Conservation (phyloP, 2,888 invertebrate genomes). For the Itoplectis maculator region DNA sequence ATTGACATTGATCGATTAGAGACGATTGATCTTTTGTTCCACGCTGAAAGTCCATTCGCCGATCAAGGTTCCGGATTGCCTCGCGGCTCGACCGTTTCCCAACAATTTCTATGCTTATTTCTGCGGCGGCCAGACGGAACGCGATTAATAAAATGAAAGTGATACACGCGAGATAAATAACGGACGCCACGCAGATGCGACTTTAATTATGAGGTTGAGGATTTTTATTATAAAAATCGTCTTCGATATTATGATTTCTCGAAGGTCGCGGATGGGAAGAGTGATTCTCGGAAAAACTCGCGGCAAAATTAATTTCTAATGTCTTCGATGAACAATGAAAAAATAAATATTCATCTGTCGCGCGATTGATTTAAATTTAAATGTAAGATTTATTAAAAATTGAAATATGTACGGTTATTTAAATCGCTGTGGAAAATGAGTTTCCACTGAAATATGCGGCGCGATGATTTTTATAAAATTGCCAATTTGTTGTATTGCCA, state of each 20-base stretch:
- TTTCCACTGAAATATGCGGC: too few species aligned
- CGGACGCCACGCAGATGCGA: constrained; percentile 34
- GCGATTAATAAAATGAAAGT: neutral
- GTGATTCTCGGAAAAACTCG: neutral
- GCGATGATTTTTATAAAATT: too few species aligned
- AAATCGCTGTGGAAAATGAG: too few species aligned
- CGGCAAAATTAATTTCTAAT: neutral
- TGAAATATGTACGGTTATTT: too few species aligned
- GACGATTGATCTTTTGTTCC: neutral
- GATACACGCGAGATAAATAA: constrained; percentile 3
- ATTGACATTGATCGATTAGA: neutral
- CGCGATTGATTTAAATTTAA: too few species aligned
- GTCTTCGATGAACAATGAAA: neutral
- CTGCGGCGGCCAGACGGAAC: neutral
- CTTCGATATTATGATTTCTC: constrained; percentile 45
- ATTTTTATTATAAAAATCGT: constrained; percentile 8
- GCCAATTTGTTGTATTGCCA: too few species aligned
- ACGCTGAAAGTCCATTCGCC: neutral
- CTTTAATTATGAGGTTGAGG: constrained; percentile 59
- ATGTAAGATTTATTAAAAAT: neutral
- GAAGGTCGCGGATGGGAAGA: constrained; percentile 34
- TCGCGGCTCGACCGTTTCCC: neutral
- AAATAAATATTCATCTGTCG: neutral
- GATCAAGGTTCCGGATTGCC: neutral
- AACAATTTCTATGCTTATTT: neutral